Percentiles rank a stretch among this genome's conserved stretches.
Conservation (phyloP, 1,140 invertebrate genomes). For the Myzus persicae region DNA sequence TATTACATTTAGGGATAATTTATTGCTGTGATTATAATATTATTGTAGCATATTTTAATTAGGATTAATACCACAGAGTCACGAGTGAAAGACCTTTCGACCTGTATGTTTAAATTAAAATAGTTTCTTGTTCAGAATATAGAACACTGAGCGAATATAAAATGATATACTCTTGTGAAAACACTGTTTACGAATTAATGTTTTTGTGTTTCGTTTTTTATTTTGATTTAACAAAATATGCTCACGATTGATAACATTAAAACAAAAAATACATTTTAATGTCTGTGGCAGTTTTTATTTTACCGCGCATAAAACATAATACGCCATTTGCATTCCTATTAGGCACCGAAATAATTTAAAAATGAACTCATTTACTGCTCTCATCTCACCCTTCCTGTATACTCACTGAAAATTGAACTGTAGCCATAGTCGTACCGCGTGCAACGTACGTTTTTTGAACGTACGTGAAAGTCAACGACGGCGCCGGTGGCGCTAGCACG, state of each 20-base stretch:
- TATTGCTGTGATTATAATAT: background rate
- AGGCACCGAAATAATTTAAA: background rate
- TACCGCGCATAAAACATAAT: background rate
- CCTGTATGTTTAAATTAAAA: background rate
- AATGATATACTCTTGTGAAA: background rate
- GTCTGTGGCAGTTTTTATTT: background rate
- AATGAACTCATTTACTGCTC: background rate
- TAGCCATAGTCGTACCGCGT: no score
- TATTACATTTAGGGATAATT: background rate
- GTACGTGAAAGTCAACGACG: background rate
- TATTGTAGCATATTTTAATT: slow-evolving; percentile 7
- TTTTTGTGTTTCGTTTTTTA: background rate
- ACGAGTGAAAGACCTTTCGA: background rate
- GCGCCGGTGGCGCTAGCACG: background rate
- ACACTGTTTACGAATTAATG: background rate
- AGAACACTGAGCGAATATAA: background rate
- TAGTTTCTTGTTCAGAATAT: background rate
- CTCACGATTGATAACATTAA: background rate
- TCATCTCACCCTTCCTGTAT: background rate
- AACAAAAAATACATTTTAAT: background rate
- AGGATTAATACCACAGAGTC: background rate
- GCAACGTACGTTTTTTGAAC: background rate
- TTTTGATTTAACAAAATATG: background rate
- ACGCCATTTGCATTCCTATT: background rate
- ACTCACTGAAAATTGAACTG: background rate